Evolutionary conservation across 2,888 invertebrate genomes (phyloP).

Genomic region (Lathronympha strigana): DNA sequence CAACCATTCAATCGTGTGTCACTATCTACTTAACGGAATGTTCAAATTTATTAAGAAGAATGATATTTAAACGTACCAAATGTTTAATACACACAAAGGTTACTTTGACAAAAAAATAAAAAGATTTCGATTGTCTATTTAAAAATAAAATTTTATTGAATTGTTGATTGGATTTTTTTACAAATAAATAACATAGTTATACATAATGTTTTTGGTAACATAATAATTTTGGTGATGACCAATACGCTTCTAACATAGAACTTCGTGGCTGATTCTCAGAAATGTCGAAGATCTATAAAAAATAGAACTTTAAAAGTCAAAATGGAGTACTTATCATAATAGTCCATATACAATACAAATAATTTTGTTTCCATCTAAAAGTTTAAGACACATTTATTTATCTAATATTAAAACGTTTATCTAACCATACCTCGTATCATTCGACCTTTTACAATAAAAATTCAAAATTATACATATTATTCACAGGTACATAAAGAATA

Average conservation of each 20-base stretch:
- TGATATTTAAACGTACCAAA: too few relatives aligned
- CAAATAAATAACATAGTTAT: slow-evolving; percentile 1
- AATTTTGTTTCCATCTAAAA: slow-evolving; percentile 35
- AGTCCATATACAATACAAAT: slow-evolving; percentile 34
- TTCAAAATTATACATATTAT: slow-evolving; percentile 19
- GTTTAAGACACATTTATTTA: slow-evolving; percentile 42
- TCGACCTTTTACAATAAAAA: slow-evolving; percentile 33
- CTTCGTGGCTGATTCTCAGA: slow-evolving; percentile 8
- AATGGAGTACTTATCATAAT: slow-evolving; percentile 18
- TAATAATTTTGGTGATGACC: slow-evolving; percentile 7
- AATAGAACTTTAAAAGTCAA: slow-evolving; percentile 4
- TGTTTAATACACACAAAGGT: too few relatives aligned
- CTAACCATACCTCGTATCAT: slow-evolving; percentile 29
- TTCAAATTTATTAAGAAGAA: too few relatives aligned
- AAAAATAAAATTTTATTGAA: neutral
- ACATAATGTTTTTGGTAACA: slow-evolving; percentile 7
- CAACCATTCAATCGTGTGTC: too few relatives aligned
- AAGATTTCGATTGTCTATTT: too few relatives aligned
- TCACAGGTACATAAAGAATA: slow-evolving; percentile 18
- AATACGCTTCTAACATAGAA: neutral
- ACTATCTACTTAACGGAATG: too few relatives aligned
- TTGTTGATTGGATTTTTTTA: neutral
- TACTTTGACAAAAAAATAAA: neutral
- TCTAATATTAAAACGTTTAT: slow-evolving; percentile 33
- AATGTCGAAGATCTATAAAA: slow-evolving; percentile 6